These are phyloP conservation scores for Tetragnatha montana DNA, from an alignment of 2,888 invertebrate species.

Conservation along the genomic window DNA sequence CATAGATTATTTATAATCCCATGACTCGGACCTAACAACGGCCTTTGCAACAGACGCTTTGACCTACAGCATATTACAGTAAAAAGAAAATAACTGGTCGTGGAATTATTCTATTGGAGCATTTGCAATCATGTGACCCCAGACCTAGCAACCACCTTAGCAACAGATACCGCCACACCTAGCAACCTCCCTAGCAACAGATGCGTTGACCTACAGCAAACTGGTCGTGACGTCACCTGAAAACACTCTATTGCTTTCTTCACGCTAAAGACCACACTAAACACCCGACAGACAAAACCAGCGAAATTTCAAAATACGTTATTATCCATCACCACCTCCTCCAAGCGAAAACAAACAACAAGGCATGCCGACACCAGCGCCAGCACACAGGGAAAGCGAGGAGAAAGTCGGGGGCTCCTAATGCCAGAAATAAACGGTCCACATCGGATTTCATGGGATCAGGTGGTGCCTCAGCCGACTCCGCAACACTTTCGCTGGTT, in stretches of 20 bases:
- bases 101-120: too few relatives aligned
- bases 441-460: slow-evolving; percentile 56
- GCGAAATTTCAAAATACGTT: slow-evolving; percentile 1
- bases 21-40: too few relatives aligned
- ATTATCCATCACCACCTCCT: slow-evolving; percentile 17
- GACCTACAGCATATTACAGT: too few relatives aligned
- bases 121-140: too few relatives aligned
- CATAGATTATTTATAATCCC: too few relatives aligned
- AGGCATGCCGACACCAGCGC: slow-evolving; percentile 48
- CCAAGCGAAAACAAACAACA: slow-evolving; percentile 39
- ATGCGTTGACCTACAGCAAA: too few relatives aligned
- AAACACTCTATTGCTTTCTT: background rate
- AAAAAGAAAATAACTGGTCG: too few relatives aligned
- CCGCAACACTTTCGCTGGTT: slow-evolving; percentile 36
- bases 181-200: too few relatives aligned
- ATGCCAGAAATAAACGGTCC: slow-evolving; percentile 64
- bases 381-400: slow-evolving; percentile 22
- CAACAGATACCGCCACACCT: too few relatives aligned
- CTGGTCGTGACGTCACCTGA: too few relatives aligned
- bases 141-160: too few relatives aligned
- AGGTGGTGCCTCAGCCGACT: slow-evolving; percentile 41
- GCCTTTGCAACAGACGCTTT: too few relatives aligned
- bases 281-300: background rate
- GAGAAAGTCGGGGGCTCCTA: slow-evolving; percentile 32
- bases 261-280: background rate